Percentiles rank a stretch among this genome's conserved stretches.
These are phyloP conservation scores for Hemiscyllium ocellatum DNA, from an alignment of 2,113 vertebrate genomes.

Conservation along the genomic window DNA sequence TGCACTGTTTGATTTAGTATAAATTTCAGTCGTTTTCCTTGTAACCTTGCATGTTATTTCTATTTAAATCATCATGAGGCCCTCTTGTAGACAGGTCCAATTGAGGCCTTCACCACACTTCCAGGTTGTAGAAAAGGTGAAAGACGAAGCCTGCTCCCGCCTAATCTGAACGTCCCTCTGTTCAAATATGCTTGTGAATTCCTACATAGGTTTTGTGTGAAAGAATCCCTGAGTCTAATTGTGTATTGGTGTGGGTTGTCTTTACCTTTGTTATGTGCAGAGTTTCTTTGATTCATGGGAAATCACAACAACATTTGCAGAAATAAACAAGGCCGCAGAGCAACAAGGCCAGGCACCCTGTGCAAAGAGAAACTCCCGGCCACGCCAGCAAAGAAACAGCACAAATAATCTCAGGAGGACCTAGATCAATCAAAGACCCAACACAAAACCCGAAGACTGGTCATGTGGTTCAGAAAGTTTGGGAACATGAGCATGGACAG, in stretches of 20 bases:
- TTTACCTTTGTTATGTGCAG: not conserved
- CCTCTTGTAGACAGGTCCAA: no score
- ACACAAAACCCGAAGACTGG: not conserved
- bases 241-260: not conserved
- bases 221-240: not conserved
- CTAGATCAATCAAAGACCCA: not conserved
- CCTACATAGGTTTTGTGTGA: not conserved
- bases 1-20: no score
- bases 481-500: no score
- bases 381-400: no score
- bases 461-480: not conserved
- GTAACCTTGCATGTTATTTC: no score
- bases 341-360: not conserved
- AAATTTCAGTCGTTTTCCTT: no score
- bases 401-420: not conserved
- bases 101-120: no score
- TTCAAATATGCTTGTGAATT: not conserved
- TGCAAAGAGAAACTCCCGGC: not conserved
- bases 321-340: not conserved
- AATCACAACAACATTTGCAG: not conserved
- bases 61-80: no score
- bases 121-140: not conserved
- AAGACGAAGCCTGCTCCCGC: not conserved
- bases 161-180: no score
- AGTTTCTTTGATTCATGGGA: not conserved